A percentile compares a stretch with the other conserved stretches of the same genome.
These are phyloP conservation scores for Nannoperca australis DNA, from an alignment of 2,797 vertebrate genomes.

Conservation along the genomic window DNA sequence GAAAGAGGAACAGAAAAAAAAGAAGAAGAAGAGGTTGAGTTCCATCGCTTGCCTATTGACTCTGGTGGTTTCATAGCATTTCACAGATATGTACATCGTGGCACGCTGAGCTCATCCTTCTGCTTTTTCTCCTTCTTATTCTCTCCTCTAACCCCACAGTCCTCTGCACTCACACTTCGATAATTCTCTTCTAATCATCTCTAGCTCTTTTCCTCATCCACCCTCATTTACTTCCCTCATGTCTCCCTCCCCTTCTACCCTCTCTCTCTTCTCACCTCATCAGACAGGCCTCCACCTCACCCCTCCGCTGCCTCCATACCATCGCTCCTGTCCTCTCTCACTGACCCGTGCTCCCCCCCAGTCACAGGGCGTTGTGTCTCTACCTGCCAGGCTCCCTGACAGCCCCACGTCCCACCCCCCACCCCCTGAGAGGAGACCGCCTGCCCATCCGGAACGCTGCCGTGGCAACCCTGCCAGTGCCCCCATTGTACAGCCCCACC, in stretches of 20 bases:
- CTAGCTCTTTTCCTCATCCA: conserved; percentile 62
- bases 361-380: conserved; percentile 83
- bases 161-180: conserved; percentile 76
- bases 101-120: conserved; percentile 28
- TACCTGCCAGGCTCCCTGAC: conserved; percentile 84
- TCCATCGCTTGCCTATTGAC: conserved; percentile 45
- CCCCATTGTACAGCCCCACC: conserved; percentile 51
- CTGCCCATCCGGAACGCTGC: conserved; percentile 83
- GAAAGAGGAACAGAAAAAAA: conserved; percentile 2
- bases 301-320: conserved; percentile 68
- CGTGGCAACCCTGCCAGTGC: conserved; percentile 78
- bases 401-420: conserved; percentile 73
- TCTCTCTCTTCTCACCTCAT: conserved; percentile 77
- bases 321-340: conserved; percentile 78
- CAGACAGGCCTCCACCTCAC: conserved; percentile 78
- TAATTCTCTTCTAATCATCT: conserved; percentile 83
- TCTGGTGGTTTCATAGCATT: conserved; percentile 32
- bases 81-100: conserved; percentile 23
- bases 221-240: conserved; percentile 73
- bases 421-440: conserved; percentile 82
- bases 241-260: conserved; percentile 49
- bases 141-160: conserved; percentile 41
- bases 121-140: conserved; percentile 29
- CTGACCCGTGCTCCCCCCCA: conserved; percentile 81
- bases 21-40: conserved; percentile 6